These are phyloP conservation scores for Sarcophaga carnaria DNA, from an alignment of 2,888 invertebrate genomes.

Conservation along the genomic window DNA sequence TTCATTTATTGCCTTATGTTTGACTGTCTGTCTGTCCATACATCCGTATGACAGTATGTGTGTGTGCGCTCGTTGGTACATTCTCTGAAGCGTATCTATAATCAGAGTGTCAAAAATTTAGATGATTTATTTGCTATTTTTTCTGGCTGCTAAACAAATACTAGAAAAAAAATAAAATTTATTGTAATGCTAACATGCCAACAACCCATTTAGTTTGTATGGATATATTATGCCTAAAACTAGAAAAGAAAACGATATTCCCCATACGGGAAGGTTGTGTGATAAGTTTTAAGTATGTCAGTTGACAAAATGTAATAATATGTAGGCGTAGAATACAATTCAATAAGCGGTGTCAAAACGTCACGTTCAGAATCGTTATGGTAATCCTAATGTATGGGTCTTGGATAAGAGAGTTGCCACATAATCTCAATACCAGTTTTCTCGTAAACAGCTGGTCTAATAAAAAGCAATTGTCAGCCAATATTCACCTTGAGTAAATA, in stretches of 20 bases:
- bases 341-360: no score
- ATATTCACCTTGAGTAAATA: no score
- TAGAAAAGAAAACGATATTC: constrained; percentile 5
- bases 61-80: constrained; percentile 12
- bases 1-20: constrained; percentile 43
- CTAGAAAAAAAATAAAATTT: constrained; percentile 41
- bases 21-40: background rate
- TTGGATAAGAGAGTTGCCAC: no score
- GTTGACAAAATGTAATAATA: no score
- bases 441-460: no score
- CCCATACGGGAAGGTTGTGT: background rate
- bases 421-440: no score
- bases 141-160: constrained; percentile 47
- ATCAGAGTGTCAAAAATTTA: constrained; percentile 72
- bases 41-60: no score
- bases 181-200: constrained; percentile 48
- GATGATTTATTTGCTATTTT: constrained; percentile 73
- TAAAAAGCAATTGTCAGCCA: no score
- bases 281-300: background rate
- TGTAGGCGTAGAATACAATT: no score
- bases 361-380: no score
- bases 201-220: constrained; percentile 43
- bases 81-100: constrained; percentile 64
- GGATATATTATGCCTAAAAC: constrained; percentile 29
- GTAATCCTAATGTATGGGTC: no score